These are phyloP conservation scores for Sebastes glaucus DNA, from an alignment of 2,797 vertebrate genomes.

Conservation along the genomic window DNA sequence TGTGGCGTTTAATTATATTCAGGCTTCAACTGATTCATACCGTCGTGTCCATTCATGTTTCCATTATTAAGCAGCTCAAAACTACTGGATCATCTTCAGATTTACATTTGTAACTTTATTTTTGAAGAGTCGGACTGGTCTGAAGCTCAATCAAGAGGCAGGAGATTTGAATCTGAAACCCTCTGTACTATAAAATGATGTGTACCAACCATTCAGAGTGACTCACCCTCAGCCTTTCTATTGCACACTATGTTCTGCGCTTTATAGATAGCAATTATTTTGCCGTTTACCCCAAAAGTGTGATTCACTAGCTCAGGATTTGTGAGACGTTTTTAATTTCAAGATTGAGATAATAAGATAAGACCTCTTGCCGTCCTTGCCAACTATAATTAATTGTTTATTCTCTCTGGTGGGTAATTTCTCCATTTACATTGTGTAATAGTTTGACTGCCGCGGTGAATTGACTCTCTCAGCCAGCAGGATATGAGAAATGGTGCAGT, in stretches of 20 bases:
- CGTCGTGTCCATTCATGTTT: not conserved
- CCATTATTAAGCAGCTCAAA: not conserved
- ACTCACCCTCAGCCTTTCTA: not conserved
- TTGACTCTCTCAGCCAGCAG: conserved; percentile 32
- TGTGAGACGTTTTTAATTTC: conserved; percentile 39
- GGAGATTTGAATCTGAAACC: not conserved
- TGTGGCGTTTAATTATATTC: not conserved
- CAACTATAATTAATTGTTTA: conserved; percentile 61
- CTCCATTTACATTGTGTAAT: conserved; percentile 52
- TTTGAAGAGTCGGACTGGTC: not conserved
- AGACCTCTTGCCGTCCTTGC: conserved; percentile 39
- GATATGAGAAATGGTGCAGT: conserved; percentile 57
- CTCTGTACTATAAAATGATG: not conserved
- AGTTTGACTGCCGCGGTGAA: conserved; percentile 40
- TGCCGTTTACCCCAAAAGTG: not conserved
- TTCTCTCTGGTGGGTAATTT: conserved; percentile 57
- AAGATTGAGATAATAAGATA: conserved; percentile 39
- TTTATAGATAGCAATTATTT: conserved; percentile 8
- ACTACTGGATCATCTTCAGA: not conserved
- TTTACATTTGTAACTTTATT: not conserved
- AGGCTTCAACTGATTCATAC: not conserved
- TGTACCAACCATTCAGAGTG: not conserved
- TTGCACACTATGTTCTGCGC: not conserved
- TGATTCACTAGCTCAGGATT: not conserved
- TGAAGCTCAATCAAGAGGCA: not conserved